A percentile compares a stretch with the other conserved stretches of the same genome.
Evolutionary conservation across 1,140 invertebrate genomes (phyloP).

Genomic region (Mylabris phalerata): DNA sequence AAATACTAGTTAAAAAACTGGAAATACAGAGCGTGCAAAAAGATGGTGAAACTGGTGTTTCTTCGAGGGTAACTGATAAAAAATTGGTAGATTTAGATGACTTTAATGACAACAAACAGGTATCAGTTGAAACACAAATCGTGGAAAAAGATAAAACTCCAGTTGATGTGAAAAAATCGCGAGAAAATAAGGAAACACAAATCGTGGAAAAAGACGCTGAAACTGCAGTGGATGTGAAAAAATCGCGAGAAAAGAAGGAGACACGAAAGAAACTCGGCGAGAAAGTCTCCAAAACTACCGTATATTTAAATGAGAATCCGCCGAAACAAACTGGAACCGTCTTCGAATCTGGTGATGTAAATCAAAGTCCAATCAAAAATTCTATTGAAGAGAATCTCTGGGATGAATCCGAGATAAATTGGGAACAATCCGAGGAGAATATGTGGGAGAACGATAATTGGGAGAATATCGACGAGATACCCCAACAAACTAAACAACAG

Average conservation of each 20-base stretch:
- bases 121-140: too few species aligned
- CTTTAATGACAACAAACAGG: too few species aligned
- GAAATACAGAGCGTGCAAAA: too few species aligned
- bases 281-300: neutral
- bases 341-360: neutral
- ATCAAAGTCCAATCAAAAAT: neutral
- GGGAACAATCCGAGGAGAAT: slow-evolving; percentile 18
- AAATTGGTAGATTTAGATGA: too few species aligned
- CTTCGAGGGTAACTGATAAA: too few species aligned
- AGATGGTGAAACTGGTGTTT: too few species aligned
- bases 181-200: neutral
- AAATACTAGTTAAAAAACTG: too few species aligned
- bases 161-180: slow-evolving; percentile 6
- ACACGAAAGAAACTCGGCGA: neutral
- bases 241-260: slow-evolving; percentile 2
- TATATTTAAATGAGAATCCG: neutral
- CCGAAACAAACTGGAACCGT: neutral
- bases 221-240: neutral
- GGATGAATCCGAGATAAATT: slow-evolving; percentile 34
- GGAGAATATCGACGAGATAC: slow-evolving; percentile 27
- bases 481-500: slow-evolving; percentile 7
- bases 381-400: slow-evolving; percentile 33
- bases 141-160: too few species aligned
- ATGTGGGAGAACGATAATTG: slow-evolving; percentile 33
- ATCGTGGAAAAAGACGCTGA: neutral